Evolutionary conservation across 1,140 invertebrate genomes (phyloP).

Genomic region (Laodelphax striatellus): DNA sequence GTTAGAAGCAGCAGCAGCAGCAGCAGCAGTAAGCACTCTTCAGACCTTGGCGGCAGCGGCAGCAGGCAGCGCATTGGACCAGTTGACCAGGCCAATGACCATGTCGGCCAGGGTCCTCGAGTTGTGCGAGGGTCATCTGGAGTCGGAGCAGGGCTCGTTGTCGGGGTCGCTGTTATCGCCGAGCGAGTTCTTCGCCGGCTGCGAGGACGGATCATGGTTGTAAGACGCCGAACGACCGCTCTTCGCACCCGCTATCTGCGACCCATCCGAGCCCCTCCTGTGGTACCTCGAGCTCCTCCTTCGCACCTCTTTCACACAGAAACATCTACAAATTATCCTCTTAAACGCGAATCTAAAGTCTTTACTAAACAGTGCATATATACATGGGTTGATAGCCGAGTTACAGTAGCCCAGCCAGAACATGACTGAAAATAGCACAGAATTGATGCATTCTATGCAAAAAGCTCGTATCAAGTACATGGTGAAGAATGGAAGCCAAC

Average conservation of each 20-base stretch:
- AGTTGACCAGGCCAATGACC: background rate
- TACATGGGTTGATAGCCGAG: constrained; percentile 85
- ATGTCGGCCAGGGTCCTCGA: background rate
- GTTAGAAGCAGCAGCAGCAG: no score
- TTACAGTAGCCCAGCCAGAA: constrained; percentile 98
- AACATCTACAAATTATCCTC: constrained; percentile 74
- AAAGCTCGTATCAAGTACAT: constrained; percentile 81
- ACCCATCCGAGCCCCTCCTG: constrained; percentile 51
- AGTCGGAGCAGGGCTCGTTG: constrained; percentile 34
- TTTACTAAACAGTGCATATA: constrained; percentile 85
- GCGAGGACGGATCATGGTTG: constrained; percentile 16
- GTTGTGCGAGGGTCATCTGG: constrained; percentile 36
- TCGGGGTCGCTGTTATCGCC: constrained; percentile 41
- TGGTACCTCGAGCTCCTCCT: constrained; percentile 20
- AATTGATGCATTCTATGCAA: constrained; percentile 64
- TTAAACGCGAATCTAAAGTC: constrained; percentile 89
- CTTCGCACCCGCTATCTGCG: constrained; percentile 34
- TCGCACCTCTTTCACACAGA: constrained; percentile 37
- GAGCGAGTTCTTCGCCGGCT: constrained; percentile 25
- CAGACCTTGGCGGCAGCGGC: background rate
- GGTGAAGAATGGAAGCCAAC: constrained; percentile 92
- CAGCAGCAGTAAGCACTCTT: background rate
- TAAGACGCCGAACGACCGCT: constrained; percentile 25
- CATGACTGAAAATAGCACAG: constrained; percentile 74
- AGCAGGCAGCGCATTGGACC: background rate